Evolutionary conservation across 2,888 invertebrate species (phyloP), one percentile per base, ranked within the genome.

Genomic region (Meandrusa payeni): DNA sequence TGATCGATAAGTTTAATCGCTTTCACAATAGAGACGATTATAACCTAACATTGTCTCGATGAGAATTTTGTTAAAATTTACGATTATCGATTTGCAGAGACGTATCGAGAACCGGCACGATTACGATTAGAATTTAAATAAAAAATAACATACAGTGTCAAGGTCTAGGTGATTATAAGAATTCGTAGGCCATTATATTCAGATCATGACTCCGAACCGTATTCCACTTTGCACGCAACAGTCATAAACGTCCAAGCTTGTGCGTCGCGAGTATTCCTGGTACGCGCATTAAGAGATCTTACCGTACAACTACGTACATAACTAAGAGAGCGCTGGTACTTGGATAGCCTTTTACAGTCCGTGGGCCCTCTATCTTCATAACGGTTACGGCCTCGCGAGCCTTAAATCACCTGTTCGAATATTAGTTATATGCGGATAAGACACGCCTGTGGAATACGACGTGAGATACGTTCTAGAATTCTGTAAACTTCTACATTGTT

Each of bases 391-490:
- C 56, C 62, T 60, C 61, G 60, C 53, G 52, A 61, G 64, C 57
- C 60, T 64, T 69, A 64, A 70, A 69, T 72, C 58, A 56, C 65
- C 61, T 69, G 52, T 61, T 52, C 52, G 61, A 58, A 57, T 44
- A 44, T 44, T 39, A 39, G 38, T 22, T 34, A 9, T 7, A 23
- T 26, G 20, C 26, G 10, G 48, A 47, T 46, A 46, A 41, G 41
- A 24, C 41, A 46, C 44, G 46, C 41, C 44, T 45, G 29, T 48
- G 38, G 42, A 47, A 42, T 44, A 20, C 20, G 12, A 37, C 20
- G 10, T 3, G n/a, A 27, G 1, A 10, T 10, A 29, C 3, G 11
- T 37, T 28, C 28, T 29, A 13, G 29, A 22, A 28, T 15, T 15
- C 10, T 11, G n/a, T 24, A 32, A 15, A 10, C 6, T 6, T n/a